Evolutionary conservation across 1,140 invertebrate species (phyloP), one percentile per base, ranked within the genome.

Genomic region (Drosophila cardini): DNA sequence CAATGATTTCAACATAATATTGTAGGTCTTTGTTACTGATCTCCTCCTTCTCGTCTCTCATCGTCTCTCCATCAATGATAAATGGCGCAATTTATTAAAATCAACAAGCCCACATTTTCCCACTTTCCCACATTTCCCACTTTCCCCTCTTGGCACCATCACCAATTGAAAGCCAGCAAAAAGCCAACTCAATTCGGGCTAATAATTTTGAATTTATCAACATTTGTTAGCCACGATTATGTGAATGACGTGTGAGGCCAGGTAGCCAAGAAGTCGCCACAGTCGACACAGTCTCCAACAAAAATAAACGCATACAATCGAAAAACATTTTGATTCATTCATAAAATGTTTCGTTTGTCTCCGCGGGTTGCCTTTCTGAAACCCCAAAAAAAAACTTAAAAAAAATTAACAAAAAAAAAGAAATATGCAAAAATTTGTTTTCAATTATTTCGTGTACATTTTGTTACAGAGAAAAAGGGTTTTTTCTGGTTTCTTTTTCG

Each of bases 1-100:
- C 85, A 89, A 89, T 89, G 85, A 76, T 90, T 90, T 90, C 85
- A 90, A 90, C 86, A 90, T 81, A 72, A 80, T 73, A 89, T 90
- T 85, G 81, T 90, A 80, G 32, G 55, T 64, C 75, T 50, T 76
- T 86, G 82, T 86, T 72, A 52, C 16, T 21, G 38, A 45, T 62
- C 16, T 45, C 42, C 11, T 42, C 34, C 4, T 16, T 18, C 61
- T 13, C 13, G 6, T n/a, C 46, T 1, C 5, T 15, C 42, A n/a
- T 21, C 36, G 6, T 1, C 8, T 21, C 40, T 2, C 40, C 50
- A 16, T 32, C 34, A 4, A 58, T 85, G 86, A 90, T 90, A 90
- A 90, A 90, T 90, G 78, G 75, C 75, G 80, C 78, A 78, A 90
- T 90, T 90, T 90, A 90, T 90, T 81, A 74, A 90, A 90, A 90